Evolutionary conservation across 2,797 vertebrate species (phyloP).

Genomic region (Bovichtus variegatus): DNA sequence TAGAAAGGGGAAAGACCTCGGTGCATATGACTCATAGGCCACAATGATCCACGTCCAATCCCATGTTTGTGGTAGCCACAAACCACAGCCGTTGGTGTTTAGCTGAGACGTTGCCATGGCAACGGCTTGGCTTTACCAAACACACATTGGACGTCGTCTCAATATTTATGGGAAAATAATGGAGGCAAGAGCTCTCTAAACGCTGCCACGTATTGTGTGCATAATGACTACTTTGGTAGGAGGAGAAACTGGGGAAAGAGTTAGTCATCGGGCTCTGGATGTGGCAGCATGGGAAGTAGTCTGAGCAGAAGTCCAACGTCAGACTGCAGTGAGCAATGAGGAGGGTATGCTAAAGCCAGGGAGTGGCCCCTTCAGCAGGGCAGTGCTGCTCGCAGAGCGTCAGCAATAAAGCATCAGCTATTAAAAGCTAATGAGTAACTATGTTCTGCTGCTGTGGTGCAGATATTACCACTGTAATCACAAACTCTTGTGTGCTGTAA

Average conservation of each 20-base stretch:
- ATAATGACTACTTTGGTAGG: constrained; percentile 54
- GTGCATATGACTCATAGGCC: constrained; percentile 70
- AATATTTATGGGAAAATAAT: constrained; percentile 81
- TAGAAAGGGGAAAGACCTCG: constrained; percentile 62
- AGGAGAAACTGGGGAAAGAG: constrained; percentile 71
- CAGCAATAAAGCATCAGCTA: constrained; percentile 14
- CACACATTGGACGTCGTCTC: constrained; percentile 42
- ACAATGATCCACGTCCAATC: constrained; percentile 36
- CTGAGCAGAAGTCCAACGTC: constrained; percentile 22
- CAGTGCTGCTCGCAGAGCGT: background rate
- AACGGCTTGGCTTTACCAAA: constrained; percentile 71
- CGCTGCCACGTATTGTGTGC: constrained; percentile 79
- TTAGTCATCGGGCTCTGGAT: constrained; percentile 78
- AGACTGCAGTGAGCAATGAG: constrained; percentile 49
- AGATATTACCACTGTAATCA: background rate
- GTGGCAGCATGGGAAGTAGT: constrained; percentile 49
- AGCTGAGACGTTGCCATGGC: constrained; percentile 53
- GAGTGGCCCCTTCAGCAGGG: constrained; percentile 50
- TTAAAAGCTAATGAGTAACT: constrained; percentile 38
- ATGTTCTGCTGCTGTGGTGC: constrained; percentile 1
- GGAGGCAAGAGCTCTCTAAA: constrained; percentile 41
- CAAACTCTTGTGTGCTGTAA: background rate
- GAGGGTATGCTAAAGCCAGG: constrained; percentile 47
- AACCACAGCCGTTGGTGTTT: constrained; percentile 70
- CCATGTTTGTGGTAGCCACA: constrained; percentile 63